Evolutionary conservation across 2,888 invertebrate genomes (phyloP).

Genomic region (Mythimna impura): DNA sequence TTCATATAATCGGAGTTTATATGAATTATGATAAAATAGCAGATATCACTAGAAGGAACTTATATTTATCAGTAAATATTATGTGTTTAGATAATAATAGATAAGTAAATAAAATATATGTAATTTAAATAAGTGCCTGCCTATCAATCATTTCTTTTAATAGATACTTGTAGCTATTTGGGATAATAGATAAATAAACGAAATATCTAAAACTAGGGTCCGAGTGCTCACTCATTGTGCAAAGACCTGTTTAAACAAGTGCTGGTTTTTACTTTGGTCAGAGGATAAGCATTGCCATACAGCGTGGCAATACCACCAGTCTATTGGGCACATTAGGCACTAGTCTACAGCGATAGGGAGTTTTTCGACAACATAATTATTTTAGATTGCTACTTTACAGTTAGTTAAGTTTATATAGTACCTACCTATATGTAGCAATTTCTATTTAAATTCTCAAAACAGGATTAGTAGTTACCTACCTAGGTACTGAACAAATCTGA

Average conservation of each 20-base stretch:
- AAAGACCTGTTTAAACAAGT: no score
- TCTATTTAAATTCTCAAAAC: neutral
- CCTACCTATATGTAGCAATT: no score
- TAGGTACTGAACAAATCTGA: neutral
- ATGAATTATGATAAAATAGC: constrained; percentile 8
- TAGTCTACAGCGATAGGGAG: no score
- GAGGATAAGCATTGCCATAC: no score
- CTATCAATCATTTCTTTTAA: neutral
- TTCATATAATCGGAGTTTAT: neutral
- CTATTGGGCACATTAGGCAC: no score
- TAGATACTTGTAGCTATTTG: neutral
- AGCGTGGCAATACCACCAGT: no score
- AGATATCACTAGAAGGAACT: neutral
- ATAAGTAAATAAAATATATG: neutral
- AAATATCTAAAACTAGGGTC: neutral
- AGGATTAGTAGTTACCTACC: neutral
- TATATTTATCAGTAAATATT: constrained; percentile 10
- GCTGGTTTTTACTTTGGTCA: no score
- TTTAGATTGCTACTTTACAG: no score
- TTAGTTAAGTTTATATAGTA: no score
- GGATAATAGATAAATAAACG: neutral
- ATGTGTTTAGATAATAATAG: constrained; percentile 11
- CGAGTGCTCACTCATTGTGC: no score
- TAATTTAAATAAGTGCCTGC: neutral
- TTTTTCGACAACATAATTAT: no score